Conservation (phyloP, 2,113 vertebrate genomes). For the Mormyrus iriodes region DNA sequence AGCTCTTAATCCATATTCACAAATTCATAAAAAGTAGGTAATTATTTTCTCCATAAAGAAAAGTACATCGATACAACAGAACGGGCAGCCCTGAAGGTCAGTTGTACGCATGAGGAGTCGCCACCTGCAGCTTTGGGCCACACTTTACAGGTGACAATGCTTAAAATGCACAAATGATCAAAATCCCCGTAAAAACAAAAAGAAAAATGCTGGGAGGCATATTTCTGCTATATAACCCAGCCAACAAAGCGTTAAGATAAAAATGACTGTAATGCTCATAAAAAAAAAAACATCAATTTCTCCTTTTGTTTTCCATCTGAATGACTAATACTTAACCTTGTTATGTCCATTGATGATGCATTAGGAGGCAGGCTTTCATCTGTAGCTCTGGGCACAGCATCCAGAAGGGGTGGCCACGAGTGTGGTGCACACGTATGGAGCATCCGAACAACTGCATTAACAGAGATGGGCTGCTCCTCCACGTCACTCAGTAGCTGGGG, state of each 20-base stretch:
- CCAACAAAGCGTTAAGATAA: not conserved
- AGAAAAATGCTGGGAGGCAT: not conserved
- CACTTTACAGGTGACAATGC: not conserved
- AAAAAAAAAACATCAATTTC: not conserved
- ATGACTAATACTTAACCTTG: constrained; percentile 10
- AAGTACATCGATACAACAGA: not conserved
- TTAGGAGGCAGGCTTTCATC: not conserved
- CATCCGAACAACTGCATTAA: not conserved
- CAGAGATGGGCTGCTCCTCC: not conserved
- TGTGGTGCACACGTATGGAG: not conserved
- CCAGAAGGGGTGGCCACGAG: not conserved
- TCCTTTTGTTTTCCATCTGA: not conserved
- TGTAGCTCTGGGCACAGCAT: not conserved
- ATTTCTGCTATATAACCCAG: not conserved
- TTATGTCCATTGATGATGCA: constrained; percentile 5
- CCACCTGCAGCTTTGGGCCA: not conserved
- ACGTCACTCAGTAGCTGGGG: not conserved
- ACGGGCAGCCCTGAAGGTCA: not conserved
- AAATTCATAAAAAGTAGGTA: not conserved
- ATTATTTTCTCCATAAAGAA: not conserved
- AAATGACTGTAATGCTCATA: not conserved
- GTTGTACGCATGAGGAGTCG: not conserved
- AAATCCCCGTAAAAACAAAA: not conserved
- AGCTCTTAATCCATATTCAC: not conserved
- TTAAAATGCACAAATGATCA: not conserved